phyloP scores from a whole-genome alignment of 2,797 vertebrate genomes.

The Xyrichtys novacula region DNA sequence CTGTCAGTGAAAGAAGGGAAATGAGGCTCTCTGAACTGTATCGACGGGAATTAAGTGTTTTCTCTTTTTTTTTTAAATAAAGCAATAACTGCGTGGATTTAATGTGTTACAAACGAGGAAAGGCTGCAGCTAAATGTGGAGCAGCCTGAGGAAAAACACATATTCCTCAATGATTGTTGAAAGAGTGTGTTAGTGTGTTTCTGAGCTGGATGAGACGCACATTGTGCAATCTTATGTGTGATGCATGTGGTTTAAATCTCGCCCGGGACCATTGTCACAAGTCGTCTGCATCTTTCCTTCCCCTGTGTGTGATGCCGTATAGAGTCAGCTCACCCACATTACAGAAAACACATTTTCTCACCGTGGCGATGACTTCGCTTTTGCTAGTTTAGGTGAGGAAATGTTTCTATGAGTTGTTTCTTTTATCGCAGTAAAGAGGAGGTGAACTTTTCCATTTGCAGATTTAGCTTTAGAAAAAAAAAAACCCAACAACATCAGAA shows the following conservation, averaged over 20 bases:
- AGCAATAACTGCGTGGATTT: not conserved
- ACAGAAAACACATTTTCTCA: not conserved
- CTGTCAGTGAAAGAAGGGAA: not conserved
- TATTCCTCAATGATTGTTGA: constrained; percentile 24
- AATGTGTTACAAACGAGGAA: not conserved
- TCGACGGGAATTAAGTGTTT: constrained; percentile 26
- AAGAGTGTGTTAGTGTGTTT: constrained; percentile 21
- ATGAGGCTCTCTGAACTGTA: constrained; percentile 3
- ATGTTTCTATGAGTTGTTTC: not conserved
- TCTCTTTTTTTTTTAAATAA: constrained; percentile 14
- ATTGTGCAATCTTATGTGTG: constrained; percentile 3
- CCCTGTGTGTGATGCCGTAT: not conserved
- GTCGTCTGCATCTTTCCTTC: constrained; percentile 4
- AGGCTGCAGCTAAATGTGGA: not conserved
- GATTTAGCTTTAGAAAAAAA: not conserved
- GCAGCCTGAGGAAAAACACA: constrained; percentile 18
- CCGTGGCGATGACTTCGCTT: not conserved
- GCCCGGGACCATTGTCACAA: constrained; percentile 29
- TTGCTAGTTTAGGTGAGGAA: constrained; percentile 6
- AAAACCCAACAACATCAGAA: not conserved
- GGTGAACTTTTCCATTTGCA: not conserved
- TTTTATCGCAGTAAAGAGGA: not conserved
- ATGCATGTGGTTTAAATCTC: constrained; percentile 2
- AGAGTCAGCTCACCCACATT: not conserved
- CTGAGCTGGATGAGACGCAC: constrained; percentile 12